These are phyloP conservation scores for Diceros bicornis DNA, from an alignment of 2,797 vertebrate genomes.

Conservation along the genomic window DNA sequence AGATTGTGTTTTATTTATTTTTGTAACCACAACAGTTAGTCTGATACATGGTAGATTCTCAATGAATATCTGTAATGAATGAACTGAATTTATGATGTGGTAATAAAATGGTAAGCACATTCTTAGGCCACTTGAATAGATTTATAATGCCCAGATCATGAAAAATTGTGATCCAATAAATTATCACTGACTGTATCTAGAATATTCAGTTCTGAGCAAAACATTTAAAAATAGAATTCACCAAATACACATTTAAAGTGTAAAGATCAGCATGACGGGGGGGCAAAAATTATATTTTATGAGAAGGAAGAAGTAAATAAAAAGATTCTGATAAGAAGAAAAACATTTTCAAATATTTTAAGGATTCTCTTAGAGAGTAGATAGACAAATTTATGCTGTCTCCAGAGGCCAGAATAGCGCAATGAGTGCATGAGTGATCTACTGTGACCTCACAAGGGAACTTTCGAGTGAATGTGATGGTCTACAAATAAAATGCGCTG, in stretches of 20 bases:
- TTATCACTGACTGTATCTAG: background rate
- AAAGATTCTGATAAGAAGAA: slow-evolving; percentile 10
- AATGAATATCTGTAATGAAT: background rate
- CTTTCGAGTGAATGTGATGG: background rate
- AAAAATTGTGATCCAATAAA: slow-evolving; percentile 51
- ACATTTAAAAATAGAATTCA: background rate
- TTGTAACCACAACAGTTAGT: background rate
- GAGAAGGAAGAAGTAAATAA: background rate
- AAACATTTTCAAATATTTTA: slow-evolving; percentile 23
- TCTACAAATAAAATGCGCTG: slow-evolving; percentile 19
- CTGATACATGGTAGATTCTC: background rate
- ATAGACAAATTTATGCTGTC: slow-evolving; percentile 27
- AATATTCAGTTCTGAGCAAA: background rate
- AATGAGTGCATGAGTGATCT: background rate
- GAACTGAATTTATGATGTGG: background rate
- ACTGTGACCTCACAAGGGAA: background rate
- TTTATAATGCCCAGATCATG: slow-evolving; percentile 45
- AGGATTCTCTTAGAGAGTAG: background rate
- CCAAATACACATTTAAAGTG: background rate
- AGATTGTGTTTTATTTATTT: background rate
- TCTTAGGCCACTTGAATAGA: background rate
- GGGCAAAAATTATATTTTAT: slow-evolving; percentile 16
- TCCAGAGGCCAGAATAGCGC: background rate
- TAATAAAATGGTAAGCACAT: slow-evolving; percentile 9
- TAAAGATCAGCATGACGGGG: background rate